phyloP scores from a whole-genome alignment of 2,113 vertebrate genomes.

The Engraulis encrasicolus region DNA sequence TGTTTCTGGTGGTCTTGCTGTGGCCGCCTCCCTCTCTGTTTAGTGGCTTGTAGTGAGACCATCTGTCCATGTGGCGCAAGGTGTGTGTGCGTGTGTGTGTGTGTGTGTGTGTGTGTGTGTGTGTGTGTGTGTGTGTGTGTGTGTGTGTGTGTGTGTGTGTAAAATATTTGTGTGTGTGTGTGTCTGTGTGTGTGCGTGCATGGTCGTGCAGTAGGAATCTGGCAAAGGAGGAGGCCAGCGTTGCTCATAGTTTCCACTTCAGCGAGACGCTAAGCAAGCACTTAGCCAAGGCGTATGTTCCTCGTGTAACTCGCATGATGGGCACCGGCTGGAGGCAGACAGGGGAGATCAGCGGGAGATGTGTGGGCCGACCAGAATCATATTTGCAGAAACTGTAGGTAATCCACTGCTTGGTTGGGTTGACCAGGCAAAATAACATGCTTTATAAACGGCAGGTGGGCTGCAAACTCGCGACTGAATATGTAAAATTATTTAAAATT shows the following conservation, averaged over 20 bases:
- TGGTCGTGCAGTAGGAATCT: constrained; percentile 40
- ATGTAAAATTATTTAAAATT: no score
- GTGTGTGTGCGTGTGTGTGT: neutral
- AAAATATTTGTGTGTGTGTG: neutral
- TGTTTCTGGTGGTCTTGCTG: neutral
- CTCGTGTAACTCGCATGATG: constrained; percentile 27
- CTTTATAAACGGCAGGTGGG: no score
- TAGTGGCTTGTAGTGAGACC: constrained; percentile 47
- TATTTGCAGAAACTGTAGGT: no score
- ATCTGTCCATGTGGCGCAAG: constrained; percentile 48
- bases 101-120: constrained; percentile 16
- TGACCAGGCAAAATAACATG: no score
- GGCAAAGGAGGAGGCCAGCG: constrained; percentile 28
- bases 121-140: neutral
- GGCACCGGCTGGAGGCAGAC: neutral
- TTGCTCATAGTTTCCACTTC: constrained; percentile 58
- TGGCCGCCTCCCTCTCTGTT: constrained; percentile 30
- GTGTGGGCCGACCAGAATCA: no score
- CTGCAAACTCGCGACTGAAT: no score
- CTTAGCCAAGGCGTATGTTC: constrained; percentile 34
- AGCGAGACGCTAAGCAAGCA: constrained; percentile 51
- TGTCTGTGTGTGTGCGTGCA: neutral
- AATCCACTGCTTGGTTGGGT: no score
- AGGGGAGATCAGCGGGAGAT: no score
- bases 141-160: neutral